Base-by-base conservation (phyloP, 2,797 vertebrate species). In the Leuciscus waleckii region DNA sequence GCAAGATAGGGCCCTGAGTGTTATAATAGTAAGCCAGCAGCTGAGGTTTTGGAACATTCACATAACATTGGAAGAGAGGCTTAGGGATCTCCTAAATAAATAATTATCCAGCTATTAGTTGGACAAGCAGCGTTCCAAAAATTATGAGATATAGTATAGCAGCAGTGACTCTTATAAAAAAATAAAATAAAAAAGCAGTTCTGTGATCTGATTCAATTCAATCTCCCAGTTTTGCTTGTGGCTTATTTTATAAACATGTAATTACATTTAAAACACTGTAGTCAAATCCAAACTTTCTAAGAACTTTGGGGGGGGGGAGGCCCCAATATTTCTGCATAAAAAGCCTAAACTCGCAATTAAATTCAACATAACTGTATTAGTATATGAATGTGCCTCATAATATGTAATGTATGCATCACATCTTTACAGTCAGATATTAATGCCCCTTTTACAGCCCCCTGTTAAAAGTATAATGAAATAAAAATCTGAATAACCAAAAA, bases 41-140 rank as follows among this genome's bases (percentile, higher is more conserved):
- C 51, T 58, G 49, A 39, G 56, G 7, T 63, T 37, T 19, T 43
- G 17, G 35, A n/a, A n/a, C n/a, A n/a, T n/a, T n/a, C n/a, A n/a
- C n/a, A 65, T 79, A 79, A 65, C 29, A 46, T 46, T 46, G 23
- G 8, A 78, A 78, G 37, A 78, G 56, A 43, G 23, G 6, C 49
- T 61, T 14, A 41, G 3, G 16, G 39, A 21, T 79, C 58, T 65
- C 58, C 19, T 79, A 46, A 65, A 79, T 79, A 79, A 79, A 21
- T 46, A 2, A 79, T 56, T 46, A 19, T 61, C 58, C 23, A 77
- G 35, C 32, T 58, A 39, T 77, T 58, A 19, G n/a, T 43, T 43
- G 9, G 76, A 63, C 16, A 21, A 79, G 56, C 76, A 43, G 76
- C 4, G 6, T 16, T 79, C 37, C 54, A 29, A 19, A 78, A 63